Conservation (phyloP, 2,888 invertebrate genomes). For the Meteorus colon region DNA sequence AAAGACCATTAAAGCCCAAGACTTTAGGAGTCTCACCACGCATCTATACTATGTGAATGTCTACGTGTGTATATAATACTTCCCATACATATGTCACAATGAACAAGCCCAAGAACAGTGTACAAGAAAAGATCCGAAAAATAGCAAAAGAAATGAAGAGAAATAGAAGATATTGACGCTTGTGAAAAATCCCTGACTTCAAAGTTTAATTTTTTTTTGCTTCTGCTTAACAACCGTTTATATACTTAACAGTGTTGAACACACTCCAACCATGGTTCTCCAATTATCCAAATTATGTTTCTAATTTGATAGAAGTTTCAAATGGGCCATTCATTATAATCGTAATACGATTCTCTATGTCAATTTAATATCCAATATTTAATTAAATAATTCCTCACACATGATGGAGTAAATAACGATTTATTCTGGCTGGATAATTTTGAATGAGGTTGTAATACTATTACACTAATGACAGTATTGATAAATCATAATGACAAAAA, state of each 20-base stretch:
- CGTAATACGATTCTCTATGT: no score
- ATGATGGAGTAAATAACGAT: no score
- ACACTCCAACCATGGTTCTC: no score
- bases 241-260: not conserved
- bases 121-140: not conserved
- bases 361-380: no score
- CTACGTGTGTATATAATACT: not conserved
- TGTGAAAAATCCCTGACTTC: constrained; percentile 17
- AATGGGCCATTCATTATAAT: no score
- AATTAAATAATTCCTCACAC: no score
- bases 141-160: constrained; percentile 15
- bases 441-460: no score
- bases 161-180: constrained; percentile 10
- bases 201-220: not conserved
- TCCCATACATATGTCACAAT: not conserved
- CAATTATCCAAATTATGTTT: no score
- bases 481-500: no score
- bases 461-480: no score
- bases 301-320: no score
- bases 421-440: no score
- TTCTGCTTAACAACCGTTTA: not conserved
- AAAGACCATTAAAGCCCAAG: constrained; percentile 40
- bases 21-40: not conserved
- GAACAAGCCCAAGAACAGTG: constrained; percentile 24
- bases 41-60: not conserved